Evolutionary conservation across 1,140 invertebrate genomes (phyloP).

Genomic region (Drosophila tsacasi): DNA sequence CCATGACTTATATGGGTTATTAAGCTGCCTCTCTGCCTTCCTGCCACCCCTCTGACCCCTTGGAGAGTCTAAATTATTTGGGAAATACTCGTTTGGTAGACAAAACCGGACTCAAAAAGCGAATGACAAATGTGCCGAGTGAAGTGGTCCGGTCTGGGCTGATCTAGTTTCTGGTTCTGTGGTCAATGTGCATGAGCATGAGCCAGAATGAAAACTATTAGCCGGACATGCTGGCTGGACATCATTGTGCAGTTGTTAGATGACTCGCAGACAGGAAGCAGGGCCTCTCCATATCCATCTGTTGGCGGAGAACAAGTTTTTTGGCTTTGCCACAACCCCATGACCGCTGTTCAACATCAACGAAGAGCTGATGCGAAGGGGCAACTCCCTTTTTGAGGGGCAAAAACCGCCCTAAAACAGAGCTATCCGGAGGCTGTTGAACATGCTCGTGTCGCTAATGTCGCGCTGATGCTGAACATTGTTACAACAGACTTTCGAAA

Average conservation of each 20-base stretch:
- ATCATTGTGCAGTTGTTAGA: conserved; percentile 44
- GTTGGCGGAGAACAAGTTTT: conserved; percentile 49
- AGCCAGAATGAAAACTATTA: conserved; percentile 56
- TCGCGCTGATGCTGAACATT: conserved; percentile 22
- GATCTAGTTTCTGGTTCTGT: conserved; percentile 40
- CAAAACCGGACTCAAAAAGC: conserved; percentile 29
- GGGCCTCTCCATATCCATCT: conserved; percentile 20
- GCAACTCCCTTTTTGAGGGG: not conserved
- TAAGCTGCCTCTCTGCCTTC: not conserved
- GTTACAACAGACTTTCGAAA: not conserved
- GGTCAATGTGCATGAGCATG: conserved; percentile 42
- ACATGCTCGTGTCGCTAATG: conserved; percentile 43
- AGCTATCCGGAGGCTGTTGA: conserved; percentile 10
- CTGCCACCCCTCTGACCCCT: no score
- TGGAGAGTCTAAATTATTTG: conserved; percentile 36
- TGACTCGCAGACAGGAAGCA: conserved; percentile 34
- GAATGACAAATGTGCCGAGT: conserved; percentile 40
- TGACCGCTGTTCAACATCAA: conserved; percentile 14
- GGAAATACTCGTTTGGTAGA: conserved; percentile 39
- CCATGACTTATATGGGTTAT: conserved; percentile 49
- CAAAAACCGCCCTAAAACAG: not conserved
- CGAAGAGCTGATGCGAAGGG: conserved; percentile 25
- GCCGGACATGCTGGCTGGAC: conserved; percentile 42
- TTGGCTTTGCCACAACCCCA: conserved; percentile 39
- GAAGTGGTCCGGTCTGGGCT: conserved; percentile 35